Evolutionary conservation across 2,797 vertebrate species (phyloP).

Genomic region (Enteromius anoplus): DNA sequence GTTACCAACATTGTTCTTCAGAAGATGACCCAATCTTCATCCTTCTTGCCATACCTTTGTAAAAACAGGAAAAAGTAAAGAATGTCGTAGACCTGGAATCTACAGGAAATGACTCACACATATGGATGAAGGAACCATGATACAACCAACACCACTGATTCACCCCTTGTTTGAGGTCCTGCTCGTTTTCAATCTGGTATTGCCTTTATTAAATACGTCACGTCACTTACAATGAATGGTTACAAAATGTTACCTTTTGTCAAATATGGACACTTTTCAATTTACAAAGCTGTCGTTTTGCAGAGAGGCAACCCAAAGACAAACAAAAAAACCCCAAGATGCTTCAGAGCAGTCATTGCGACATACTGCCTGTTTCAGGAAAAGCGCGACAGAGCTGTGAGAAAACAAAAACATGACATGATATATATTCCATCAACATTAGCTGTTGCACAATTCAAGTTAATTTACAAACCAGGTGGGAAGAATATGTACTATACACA

Average conservation of each 20-base stretch:
- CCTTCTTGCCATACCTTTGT: neutral
- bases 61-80: conserved; percentile 64
- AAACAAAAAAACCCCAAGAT: conserved; percentile 48
- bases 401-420: conserved; percentile 49
- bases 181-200: conserved; percentile 56
- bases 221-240: conserved; percentile 78
- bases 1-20: neutral
- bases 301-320: conserved; percentile 59
- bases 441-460: conserved; percentile 56
- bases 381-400: conserved; percentile 48
- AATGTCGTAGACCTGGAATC: conserved; percentile 67
- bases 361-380: conserved; percentile 44
- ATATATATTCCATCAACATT: conserved; percentile 53
- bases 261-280: conserved; percentile 68
- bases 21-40: neutral
- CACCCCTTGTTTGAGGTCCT: neutral
- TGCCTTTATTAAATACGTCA: conserved; percentile 83
- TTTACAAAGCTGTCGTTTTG: conserved; percentile 69
- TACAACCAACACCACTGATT: neutral
- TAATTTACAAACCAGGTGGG: conserved; percentile 62
- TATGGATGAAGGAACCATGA: neutral
- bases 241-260: conserved; percentile 76
- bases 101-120: conserved; percentile 66
- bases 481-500: conserved; percentile 50
- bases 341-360: conserved; percentile 53